Evolutionary conservation across 2,113 vertebrate genomes (phyloP).

Genomic region (Apteryx mantelli): DNA sequence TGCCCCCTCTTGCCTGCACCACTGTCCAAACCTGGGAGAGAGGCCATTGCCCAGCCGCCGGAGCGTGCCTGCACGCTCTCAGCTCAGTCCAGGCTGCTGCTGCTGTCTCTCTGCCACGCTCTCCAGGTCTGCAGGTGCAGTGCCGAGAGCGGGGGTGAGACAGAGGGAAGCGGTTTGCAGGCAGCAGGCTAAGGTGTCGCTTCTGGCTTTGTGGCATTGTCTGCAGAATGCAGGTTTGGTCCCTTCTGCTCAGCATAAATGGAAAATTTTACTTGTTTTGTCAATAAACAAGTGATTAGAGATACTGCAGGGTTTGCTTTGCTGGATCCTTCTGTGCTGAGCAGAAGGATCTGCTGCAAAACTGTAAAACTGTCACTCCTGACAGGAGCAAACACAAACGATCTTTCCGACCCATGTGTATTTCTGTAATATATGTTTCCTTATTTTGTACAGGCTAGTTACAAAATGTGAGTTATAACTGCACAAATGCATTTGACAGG

Average conservation of each 20-base stretch:
- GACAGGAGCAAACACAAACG: background rate
- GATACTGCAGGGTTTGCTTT: background rate
- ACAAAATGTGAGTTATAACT: background rate
- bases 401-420: background rate
- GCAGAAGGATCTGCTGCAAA: background rate
- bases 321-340: background rate
- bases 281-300: background rate
- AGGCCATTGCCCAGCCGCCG: no score
- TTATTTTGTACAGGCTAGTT: background rate
- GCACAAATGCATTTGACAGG: background rate
- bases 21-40: no score
- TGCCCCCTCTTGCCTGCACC: no score
- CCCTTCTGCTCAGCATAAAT: background rate
- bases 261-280: background rate
- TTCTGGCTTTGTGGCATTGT: background rate
- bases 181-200: background rate
- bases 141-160: background rate
- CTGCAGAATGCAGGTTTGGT: background rate
- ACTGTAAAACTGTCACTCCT: background rate
- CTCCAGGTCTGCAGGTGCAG: background rate
- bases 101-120: background rate
- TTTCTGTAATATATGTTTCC: background rate
- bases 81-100: background rate
- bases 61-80: background rate
- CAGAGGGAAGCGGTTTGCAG: background rate